phyloP scores from a whole-genome alignment of 2,113 vertebrate genomes.

The Myiagra hebetior region DNA sequence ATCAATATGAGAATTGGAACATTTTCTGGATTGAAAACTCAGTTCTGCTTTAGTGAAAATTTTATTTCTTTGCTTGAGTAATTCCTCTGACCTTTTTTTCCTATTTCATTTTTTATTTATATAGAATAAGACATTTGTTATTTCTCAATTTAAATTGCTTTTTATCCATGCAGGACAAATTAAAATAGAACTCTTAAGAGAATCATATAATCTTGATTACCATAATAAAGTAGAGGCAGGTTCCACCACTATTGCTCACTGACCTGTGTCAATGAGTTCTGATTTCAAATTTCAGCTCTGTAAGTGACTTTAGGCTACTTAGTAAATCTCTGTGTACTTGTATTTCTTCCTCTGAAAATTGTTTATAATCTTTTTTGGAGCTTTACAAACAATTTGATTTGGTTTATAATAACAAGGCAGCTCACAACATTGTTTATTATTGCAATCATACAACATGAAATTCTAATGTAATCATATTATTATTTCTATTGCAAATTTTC shows the following conservation, averaged over 20 bases:
- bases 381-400: background rate
- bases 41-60: background rate
- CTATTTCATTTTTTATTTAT: constrained; percentile 40
- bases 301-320: background rate
- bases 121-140: constrained; percentile 23
- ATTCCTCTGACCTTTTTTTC: constrained; percentile 9
- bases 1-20: background rate
- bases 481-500: background rate
- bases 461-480: background rate
- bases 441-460: background rate
- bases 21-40: background rate
- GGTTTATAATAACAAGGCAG: background rate
- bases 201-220: constrained; percentile 5
- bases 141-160: constrained; percentile 45
- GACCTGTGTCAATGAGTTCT: background rate
- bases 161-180: constrained; percentile 47
- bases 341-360: background rate
- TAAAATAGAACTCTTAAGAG: background rate
- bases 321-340: background rate
- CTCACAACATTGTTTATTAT: background rate
- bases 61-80: constrained; percentile 12
- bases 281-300: background rate
- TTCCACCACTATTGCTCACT: background rate
- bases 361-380: background rate
- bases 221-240: background rate